Evolutionary conservation across 2,797 vertebrate species (phyloP), one percentile per base, ranked within the genome.

Genomic region (Xiphorhynchus erythropygius): DNA sequence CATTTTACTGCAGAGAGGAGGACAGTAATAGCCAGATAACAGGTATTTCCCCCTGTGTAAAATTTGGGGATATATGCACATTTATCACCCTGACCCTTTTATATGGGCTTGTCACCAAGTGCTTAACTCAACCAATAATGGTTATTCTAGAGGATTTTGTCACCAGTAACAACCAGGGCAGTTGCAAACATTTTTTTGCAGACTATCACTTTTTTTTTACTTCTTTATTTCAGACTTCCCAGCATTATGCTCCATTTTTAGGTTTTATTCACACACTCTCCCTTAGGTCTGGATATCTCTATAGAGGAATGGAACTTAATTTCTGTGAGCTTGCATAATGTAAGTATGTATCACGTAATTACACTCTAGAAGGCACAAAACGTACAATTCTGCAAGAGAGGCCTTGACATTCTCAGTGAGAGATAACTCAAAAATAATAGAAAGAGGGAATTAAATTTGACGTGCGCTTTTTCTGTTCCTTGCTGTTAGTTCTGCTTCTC

Each of bases 361-460:
- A 81, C 65, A 77, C 81, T 78, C 32, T 19, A 37, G 60, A 90
- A 90, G 59, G 81, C 55, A 94, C 68, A 84, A 59, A 76, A 89
- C 0, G 33, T 73, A 37, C 70, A 83, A 42, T 33, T 75, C 74
- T 63, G 64, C 70, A 92, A n/a, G 65, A 86, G 78, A 88, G 68
- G 55, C 24, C 82, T 71, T 60, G 84, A 76, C 84, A 32, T 44
- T 42, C 80, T 60, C 35, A 55, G 30, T 5, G 50, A 87, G 87
- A 94, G 79, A 89, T 62, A 96, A 93, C 42, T 71, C n/a, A 88
- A 65, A 89, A 91, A 87, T 74, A 94, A 90, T 16, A 91, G 91
- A 79, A 92, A 94, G 78, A 49, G 59, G 39, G 94, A 95, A 96
- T 84, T 87, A 80, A 93, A 85, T 81, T 13, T 91, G 93, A 97